Evolutionary conservation across 2,888 invertebrate genomes (phyloP).

Genomic region (Saturnia pavonia): DNA sequence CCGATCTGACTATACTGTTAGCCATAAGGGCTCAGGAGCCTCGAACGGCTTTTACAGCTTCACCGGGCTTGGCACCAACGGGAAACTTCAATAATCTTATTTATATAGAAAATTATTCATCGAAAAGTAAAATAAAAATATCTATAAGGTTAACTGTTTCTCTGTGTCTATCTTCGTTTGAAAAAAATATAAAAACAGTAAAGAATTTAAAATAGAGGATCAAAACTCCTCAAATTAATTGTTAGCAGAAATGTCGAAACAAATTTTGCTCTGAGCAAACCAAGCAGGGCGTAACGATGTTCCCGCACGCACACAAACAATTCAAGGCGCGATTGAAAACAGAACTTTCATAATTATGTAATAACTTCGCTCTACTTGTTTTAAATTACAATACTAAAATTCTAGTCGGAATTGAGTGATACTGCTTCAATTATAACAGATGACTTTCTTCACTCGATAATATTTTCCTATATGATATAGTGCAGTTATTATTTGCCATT

Average conservation of each 20-base stretch:
- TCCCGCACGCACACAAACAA: neutral
- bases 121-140: neutral
- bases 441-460: neutral
- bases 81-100: no score
- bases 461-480: no score
- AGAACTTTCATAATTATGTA: constrained; percentile 7
- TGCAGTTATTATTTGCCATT: no score
- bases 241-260: neutral
- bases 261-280: neutral
- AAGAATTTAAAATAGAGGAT: neutral
- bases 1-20: no score
- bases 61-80: no score
- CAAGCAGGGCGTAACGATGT: neutral
- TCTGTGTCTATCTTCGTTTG: no score
- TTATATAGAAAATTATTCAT: no score
- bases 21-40: no score
- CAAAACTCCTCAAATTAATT: neutral
- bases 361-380: neutral
- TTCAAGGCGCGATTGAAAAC: constrained; percentile 4
- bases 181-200: neutral
- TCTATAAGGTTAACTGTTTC: neutral
- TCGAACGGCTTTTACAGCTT: no score
- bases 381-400: neutral
- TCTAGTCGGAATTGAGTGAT: neutral
- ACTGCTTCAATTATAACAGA: neutral